Percentiles rank a stretch among this genome's conserved stretches.
These are phyloP conservation scores for Cebus imitator DNA, from an alignment of 2,113 vertebrate species.

Conservation along the genomic window DNA sequence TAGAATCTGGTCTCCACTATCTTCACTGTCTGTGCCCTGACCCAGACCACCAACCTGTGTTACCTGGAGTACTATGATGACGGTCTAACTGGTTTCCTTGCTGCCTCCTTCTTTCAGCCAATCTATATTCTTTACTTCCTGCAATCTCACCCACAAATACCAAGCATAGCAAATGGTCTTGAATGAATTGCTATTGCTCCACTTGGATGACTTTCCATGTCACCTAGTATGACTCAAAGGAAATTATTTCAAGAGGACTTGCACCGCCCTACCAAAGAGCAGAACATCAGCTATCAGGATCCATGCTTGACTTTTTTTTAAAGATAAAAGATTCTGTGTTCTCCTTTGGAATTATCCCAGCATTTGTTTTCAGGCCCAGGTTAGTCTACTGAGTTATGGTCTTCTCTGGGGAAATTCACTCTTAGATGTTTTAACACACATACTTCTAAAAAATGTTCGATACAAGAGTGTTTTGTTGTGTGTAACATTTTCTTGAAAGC, in stretches of 20 bases:
- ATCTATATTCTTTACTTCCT: neutral
- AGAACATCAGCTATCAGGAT: conserved; percentile 67
- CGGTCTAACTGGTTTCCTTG: neutral
- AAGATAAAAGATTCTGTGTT: conserved; percentile 72
- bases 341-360: conserved; percentile 64
- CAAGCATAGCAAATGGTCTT: neutral
- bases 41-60: neutral
- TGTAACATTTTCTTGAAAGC: conserved; percentile 74
- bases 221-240: conserved; percentile 65
- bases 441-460: conserved; percentile 66
- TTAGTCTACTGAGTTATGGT: conserved; percentile 67
- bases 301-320: conserved; percentile 70
- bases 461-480: conserved; percentile 62
- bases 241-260: conserved; percentile 73
- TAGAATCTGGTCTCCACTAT: neutral
- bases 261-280: conserved; percentile 57
- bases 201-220: conserved; percentile 21
- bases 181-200: neutral
- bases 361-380: conserved; percentile 76
- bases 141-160: neutral
- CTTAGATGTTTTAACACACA: conserved; percentile 69
- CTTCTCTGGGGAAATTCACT: conserved; percentile 77
- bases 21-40: neutral
- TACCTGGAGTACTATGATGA: neutral
- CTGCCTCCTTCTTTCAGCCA: neutral